phyloP scores from a whole-genome alignment of 35 echinoderm and acorn worm genomes.

The Lytechinus variegatus region DNA sequence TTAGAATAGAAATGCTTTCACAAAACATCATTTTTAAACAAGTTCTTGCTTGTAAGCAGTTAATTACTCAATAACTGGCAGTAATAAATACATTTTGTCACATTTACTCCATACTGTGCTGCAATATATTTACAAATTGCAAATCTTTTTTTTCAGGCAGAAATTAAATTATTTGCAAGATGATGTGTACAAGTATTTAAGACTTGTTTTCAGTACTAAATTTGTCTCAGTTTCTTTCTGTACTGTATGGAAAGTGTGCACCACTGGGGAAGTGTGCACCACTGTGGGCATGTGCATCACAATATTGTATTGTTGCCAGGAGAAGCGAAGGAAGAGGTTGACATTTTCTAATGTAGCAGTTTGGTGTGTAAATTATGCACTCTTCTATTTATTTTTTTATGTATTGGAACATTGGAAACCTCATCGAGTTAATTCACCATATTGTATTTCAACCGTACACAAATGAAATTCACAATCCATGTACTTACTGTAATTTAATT shows the following conservation, averaged over 20 bases:
- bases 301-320: not conserved
- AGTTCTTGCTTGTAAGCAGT: not conserved
- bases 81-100: not conserved
- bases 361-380: not conserved
- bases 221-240: not conserved
- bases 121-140: constrained; percentile 1
- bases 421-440: not conserved
- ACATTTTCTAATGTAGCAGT: not conserved
- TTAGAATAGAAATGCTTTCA: not conserved
- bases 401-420: not conserved
- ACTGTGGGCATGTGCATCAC: not conserved
- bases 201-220: not conserved
- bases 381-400: not conserved
- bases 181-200: not conserved
- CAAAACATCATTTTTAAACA: not conserved
- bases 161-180: not conserved
- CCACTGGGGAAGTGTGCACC: not conserved
- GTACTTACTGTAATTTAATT: not conserved
- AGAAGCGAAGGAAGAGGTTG: not conserved
- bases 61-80: not conserved
- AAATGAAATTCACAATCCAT: not conserved
- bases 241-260: not conserved
- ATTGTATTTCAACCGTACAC: not conserved
- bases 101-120: not conserved
- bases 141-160: not conserved